Percentiles rank a stretch among this genome's conserved stretches.
Evolutionary conservation across 53 echinoderm and acorn worm species (phyloP).

Genomic region (Paelopatides confundens): DNA sequence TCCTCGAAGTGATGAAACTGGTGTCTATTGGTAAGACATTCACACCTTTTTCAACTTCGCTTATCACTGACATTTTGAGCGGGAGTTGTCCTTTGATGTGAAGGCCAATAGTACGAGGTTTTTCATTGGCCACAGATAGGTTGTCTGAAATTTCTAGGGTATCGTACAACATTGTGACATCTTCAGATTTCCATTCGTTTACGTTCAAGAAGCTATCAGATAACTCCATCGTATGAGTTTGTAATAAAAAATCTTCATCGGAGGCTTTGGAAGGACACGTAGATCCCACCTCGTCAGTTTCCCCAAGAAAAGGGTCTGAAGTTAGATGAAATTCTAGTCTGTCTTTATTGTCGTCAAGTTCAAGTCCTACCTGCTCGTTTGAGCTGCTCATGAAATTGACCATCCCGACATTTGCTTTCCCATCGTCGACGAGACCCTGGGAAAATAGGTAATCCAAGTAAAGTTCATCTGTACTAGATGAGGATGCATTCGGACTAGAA

Average conservation of each 20-base stretch:
- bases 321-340: constrained; percentile 12
- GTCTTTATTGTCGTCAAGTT: background rate
- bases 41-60: background rate
- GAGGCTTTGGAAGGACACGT: constrained; percentile 25
- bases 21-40: background rate
- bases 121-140: background rate
- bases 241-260: background rate
- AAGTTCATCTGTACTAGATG: constrained; percentile 74
- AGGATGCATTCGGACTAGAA: constrained; percentile 58
- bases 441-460: constrained; percentile 96
- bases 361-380: background rate
- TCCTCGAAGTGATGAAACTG: background rate
- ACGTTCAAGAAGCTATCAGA: background rate
- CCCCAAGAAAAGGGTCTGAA: constrained; percentile 32
- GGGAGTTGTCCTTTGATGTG: constrained; percentile 7
- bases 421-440: constrained; percentile 83
- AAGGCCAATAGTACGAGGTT: background rate
- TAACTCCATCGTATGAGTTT: background rate
- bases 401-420: constrained; percentile 22
- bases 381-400: constrained; percentile 16
- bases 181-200: constrained; percentile 39
- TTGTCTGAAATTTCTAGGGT: constrained; percentile 24
- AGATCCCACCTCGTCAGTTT: constrained; percentile 24
- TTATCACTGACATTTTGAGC: constrained; percentile 1
- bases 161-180: constrained; percentile 29